Conservation (phyloP, 2,888 invertebrate species). For the Neoitamus cyanurus region DNA sequence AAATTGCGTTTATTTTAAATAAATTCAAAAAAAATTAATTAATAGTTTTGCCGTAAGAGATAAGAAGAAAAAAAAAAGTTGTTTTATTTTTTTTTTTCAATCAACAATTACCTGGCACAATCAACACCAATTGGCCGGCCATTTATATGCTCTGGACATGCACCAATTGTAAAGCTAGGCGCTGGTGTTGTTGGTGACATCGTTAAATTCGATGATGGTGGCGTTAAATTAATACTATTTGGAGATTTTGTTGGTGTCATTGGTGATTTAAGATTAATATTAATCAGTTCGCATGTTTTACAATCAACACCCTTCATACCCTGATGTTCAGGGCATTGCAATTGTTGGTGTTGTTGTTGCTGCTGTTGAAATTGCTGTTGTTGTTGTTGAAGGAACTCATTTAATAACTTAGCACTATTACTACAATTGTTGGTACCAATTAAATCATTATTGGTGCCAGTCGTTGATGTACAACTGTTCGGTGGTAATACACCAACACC, state of each 20-base stretch:
- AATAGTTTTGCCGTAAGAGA: neutral
- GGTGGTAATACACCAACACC: conserved; percentile 38
- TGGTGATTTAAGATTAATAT: conserved; percentile 57
- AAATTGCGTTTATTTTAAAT: too few species aligned
- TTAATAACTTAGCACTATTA: conserved; percentile 62
- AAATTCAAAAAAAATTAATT: too few species aligned
- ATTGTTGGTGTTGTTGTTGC: conserved; percentile 54
- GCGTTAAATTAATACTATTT: conserved; percentile 57
- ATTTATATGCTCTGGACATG: conserved; percentile 94
- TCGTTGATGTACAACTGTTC: conserved; percentile 56
- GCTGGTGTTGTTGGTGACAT: conserved; percentile 55
- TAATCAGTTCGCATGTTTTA: conserved; percentile 64
- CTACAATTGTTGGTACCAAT: conserved; percentile 53
- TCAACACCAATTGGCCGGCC: conserved; percentile 94
- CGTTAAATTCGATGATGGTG: conserved; percentile 55
- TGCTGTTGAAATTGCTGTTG: conserved; percentile 58
- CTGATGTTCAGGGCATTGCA: conserved; percentile 61
- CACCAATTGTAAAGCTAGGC: conserved; percentile 81
- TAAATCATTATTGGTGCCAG: conserved; percentile 54
- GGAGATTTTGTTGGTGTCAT: conserved; percentile 58
- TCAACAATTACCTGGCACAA: conserved; percentile 74
- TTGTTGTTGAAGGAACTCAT: conserved; percentile 65
- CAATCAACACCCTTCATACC: conserved; percentile 64
- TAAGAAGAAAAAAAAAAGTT: neutral
- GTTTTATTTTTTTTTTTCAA: neutral